Percentiles rank a stretch among this genome's conserved stretches.
Conservation (phyloP, 2,113 vertebrate genomes). For the Podilymbus podiceps region DNA sequence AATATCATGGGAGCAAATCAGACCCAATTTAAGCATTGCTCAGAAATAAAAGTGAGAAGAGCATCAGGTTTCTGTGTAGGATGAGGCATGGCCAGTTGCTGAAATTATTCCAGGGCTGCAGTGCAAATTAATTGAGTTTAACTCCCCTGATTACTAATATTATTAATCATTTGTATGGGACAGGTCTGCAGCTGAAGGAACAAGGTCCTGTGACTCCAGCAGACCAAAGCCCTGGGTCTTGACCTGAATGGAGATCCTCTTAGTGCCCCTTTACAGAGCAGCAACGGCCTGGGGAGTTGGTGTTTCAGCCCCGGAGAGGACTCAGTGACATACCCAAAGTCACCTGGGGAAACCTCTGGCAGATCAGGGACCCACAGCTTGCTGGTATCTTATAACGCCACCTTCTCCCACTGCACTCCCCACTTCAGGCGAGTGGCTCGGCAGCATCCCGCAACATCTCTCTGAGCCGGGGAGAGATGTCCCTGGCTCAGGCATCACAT, state of each 20-base stretch:
- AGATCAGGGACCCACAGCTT: neutral
- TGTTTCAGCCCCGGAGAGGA: neutral
- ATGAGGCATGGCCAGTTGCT: neutral
- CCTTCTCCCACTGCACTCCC: neutral
- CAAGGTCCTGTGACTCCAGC: neutral
- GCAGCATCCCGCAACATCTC: neutral
- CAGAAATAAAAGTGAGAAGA: neutral
- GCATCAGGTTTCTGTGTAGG: neutral
- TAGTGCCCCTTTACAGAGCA: accelerated
- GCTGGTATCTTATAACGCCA: neutral
- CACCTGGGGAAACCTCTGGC: neutral
- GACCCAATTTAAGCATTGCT: neutral
- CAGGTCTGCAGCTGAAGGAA: neutral
- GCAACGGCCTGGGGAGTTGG: accelerated
- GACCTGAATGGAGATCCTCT: neutral
- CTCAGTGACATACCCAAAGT: neutral
- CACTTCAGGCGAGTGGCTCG: neutral
- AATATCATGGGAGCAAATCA: neutral
- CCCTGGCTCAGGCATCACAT: neutral
- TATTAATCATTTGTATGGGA: neutral
- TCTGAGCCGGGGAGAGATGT: neutral
- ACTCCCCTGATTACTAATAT: neutral
- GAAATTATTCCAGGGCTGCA: neutral
- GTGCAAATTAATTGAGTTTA: neutral
- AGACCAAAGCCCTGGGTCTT: neutral